Evolutionary conservation across 1,140 invertebrate genomes (phyloP), one percentile per base, ranked within the genome.

Genomic region (Melipona quadrifasciata): DNA sequence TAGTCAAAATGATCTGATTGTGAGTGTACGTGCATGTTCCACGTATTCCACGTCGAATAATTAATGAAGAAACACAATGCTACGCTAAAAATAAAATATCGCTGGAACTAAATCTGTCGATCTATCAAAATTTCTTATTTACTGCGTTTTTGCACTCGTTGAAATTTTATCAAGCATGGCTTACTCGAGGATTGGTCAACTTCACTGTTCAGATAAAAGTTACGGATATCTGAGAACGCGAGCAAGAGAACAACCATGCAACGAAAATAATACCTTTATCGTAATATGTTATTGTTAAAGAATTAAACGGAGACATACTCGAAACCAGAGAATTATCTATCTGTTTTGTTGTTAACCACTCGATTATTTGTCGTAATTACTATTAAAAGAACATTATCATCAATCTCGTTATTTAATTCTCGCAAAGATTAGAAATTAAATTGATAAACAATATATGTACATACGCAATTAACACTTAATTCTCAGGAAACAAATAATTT

Each of bases 71-170:
- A 53, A n/a, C 47, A n/a, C 5, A 19, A n/a, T 2, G 1, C 71
- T 1, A 11, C 8, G 39, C 61, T 75, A 82, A 82, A 82, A 82
- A 82, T 82, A 83, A 70, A 53, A 19, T 19, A 6, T 24, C 31
- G 19, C n/a, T 70, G 6, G n/a, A 78, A 83, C 70, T 70, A 78
- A 78, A 71, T 83, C 27, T 57, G 1, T n/a, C 47, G 16, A 78
- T 71, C 74, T 55, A 83, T 83, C 74, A 16, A 70, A 71, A 27
- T 70, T 55, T 70, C 47, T 58, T 74, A 78, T 21, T 19, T 39
- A 3, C 10, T 21, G 11, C 2, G 17, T 34, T 11, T 21, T 34
- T 17, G 19, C 70, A 47, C 39, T 24, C 34, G 19, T 65, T 55
- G 39, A 47, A 21, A 76, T 53, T 77, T 83, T 83, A 83, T 83